phyloP scores from a whole-genome alignment of 2,113 vertebrate genomes.

The Ophiodon elongatus region DNA sequence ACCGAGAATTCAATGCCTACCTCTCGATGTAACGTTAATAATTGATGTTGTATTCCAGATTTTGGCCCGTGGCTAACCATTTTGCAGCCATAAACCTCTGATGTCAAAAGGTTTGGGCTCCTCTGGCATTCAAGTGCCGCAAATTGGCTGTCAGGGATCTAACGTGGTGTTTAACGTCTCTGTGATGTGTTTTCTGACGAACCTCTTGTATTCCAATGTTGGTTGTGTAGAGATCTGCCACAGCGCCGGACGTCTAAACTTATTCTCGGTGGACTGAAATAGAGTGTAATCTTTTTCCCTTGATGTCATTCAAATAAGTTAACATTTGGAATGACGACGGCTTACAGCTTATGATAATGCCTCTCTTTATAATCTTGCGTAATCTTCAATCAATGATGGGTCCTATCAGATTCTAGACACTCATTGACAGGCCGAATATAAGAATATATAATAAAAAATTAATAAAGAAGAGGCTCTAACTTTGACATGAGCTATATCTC shows the following conservation, averaged over 20 bases:
- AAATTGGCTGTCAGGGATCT: slow-evolving; percentile 30
- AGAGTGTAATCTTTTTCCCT: slow-evolving; percentile 37
- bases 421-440: slow-evolving; percentile 81
- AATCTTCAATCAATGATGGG: slow-evolving; percentile 81
- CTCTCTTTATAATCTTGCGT: slow-evolving; percentile 69
- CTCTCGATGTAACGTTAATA: slow-evolving; percentile 63
- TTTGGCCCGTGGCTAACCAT: slow-evolving; percentile 66
- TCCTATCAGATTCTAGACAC: slow-evolving; percentile 77
- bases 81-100: slow-evolving; percentile 56
- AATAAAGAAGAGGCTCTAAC: slow-evolving; percentile 84
- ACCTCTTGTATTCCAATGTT: background rate
- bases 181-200: background rate
- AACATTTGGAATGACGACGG: slow-evolving; percentile 60
- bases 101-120: slow-evolving; percentile 48
- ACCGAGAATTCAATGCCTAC: slow-evolving; percentile 37
- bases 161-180: slow-evolving; percentile 19
- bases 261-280: slow-evolving; percentile 34
- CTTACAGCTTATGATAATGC: slow-evolving; percentile 71
- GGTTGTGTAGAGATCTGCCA: slow-evolving; percentile 12
- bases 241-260: slow-evolving; percentile 9
- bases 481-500: slow-evolving; percentile 81
- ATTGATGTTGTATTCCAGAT: slow-evolving; percentile 42
- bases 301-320: slow-evolving; percentile 62
- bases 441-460: slow-evolving; percentile 84
- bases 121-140: background rate